Percentiles rank a stretch among this genome's conserved stretches.
Evolutionary conservation across 2,888 invertebrate species (phyloP).

Genomic region (Physocephala rufipes): DNA sequence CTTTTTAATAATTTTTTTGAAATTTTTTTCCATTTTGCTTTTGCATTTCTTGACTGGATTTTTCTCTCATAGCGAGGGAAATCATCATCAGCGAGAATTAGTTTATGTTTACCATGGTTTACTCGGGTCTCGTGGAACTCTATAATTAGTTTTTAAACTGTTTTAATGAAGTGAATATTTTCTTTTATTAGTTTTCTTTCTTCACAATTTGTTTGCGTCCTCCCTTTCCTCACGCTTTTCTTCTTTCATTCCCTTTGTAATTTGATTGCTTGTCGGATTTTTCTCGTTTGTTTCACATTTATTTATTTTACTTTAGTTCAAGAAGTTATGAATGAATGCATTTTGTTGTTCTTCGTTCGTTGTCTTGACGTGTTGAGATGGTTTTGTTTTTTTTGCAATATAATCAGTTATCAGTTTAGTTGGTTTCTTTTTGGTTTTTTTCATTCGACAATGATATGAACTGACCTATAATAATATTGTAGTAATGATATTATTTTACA

Average conservation of each 20-base stretch:
- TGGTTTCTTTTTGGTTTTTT: slow-evolving; percentile 12
- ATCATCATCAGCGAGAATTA: background rate
- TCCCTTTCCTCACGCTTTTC: background rate
- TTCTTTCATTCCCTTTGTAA: background rate
- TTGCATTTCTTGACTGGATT: background rate
- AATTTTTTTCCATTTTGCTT: background rate
- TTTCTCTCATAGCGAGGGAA: background rate
- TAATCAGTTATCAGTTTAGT: slow-evolving; percentile 37
- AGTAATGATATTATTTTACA: slow-evolving; percentile 11
- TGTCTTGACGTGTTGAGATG: background rate
- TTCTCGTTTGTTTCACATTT: slow-evolving; percentile 2
- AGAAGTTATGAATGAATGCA: slow-evolving; percentile 35
- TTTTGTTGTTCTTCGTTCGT: slow-evolving; percentile 13
- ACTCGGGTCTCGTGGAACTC: background rate
- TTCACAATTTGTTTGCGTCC: slow-evolving; percentile 5
- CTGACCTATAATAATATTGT: slow-evolving; percentile 44
- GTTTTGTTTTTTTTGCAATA: slow-evolving; percentile 13
- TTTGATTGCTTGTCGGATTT: slow-evolving; percentile 13
- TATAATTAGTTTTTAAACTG: slow-evolving; percentile 12
- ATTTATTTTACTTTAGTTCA: slow-evolving; percentile 3
- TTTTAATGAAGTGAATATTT: background rate
- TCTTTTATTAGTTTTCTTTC: slow-evolving; percentile 9
- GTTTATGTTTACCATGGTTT: background rate
- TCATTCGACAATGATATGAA: slow-evolving; percentile 40
- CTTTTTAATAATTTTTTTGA: background rate